A percentile compares a stretch with the other conserved stretches of the same genome.
Evolutionary conservation across 2,797 vertebrate genomes (phyloP).

Genomic region (Etheostoma nigrum): DNA sequence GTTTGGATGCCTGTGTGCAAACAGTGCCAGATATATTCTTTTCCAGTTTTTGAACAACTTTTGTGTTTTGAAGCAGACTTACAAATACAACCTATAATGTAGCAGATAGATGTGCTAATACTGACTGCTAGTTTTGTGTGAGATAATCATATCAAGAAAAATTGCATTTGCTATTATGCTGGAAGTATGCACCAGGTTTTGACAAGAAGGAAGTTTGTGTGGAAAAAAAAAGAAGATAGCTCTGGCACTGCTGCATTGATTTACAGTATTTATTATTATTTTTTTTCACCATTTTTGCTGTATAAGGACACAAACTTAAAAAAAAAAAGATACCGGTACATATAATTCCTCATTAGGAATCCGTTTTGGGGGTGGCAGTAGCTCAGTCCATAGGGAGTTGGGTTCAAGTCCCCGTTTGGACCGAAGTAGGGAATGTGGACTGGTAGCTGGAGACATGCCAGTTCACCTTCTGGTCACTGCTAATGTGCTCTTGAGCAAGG

Average conservation of each 20-base stretch:
- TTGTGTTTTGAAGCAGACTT: background rate
- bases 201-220: background rate
- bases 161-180: background rate
- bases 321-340: background rate
- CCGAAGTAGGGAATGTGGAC: no score
- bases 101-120: background rate
- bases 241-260: background rate
- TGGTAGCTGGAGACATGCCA: no score
- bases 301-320: background rate
- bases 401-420: no score
- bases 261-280: no score
- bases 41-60: background rate
- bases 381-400: no score
- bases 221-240: background rate
- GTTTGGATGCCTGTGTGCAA: constrained; percentile 21
- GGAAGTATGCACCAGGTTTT: background rate
- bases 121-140: background rate
- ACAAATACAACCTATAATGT: background rate
- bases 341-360: background rate
- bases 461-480: no score
- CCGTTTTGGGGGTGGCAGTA: no score
- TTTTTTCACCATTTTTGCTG: no score
- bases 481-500: no score
- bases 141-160: background rate
- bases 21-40: constrained; percentile 3